A percentile compares a stretch with the other conserved stretches of the same genome.
Evolutionary conservation across 2,888 invertebrate genomes (phyloP).

Genomic region (Leuctra nigra): DNA sequence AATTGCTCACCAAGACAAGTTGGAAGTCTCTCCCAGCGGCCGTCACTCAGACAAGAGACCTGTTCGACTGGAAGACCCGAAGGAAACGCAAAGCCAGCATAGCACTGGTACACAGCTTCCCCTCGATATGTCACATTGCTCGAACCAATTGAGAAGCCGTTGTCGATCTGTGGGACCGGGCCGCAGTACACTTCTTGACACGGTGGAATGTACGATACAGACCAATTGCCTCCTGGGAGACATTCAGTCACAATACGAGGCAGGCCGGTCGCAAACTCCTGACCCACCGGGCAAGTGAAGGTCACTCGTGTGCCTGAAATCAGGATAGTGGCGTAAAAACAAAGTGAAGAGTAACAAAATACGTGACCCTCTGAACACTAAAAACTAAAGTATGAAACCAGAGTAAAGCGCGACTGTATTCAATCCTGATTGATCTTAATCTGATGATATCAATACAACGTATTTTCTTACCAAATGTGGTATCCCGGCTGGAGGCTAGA

Average conservation of each 20-base stretch:
- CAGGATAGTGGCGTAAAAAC: background rate
- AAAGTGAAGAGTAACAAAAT: background rate
- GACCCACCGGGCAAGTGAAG: constrained; percentile 88
- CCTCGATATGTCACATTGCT: constrained; percentile 93
- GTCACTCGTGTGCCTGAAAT: constrained; percentile 58
- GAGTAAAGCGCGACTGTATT: background rate
- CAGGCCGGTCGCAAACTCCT: constrained; percentile 89
- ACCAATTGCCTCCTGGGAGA: constrained; percentile 87
- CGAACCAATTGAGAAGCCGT: constrained; percentile 93
- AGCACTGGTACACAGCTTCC: constrained; percentile 92
- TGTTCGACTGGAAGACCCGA: constrained; percentile 81
- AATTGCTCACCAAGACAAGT: constrained; percentile 77
- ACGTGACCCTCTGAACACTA: background rate
- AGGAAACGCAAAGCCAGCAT: constrained; percentile 91
- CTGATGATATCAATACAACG: background rate
- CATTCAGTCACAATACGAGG: constrained; percentile 78
- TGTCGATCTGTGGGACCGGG: constrained; percentile 95
- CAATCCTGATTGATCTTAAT: background rate
- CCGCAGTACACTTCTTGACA: constrained; percentile 96
- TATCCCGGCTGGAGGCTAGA: constrained; percentile 83
- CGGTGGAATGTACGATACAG: constrained; percentile 81
- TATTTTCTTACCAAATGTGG: constrained; percentile 75
- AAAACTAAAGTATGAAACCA: background rate
- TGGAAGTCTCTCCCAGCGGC: constrained; percentile 88
- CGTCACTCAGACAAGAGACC: constrained; percentile 83